These are phyloP conservation scores for Adelges cooleyi DNA, from an alignment of 1,140 invertebrate genomes.

Conservation along the genomic window DNA sequence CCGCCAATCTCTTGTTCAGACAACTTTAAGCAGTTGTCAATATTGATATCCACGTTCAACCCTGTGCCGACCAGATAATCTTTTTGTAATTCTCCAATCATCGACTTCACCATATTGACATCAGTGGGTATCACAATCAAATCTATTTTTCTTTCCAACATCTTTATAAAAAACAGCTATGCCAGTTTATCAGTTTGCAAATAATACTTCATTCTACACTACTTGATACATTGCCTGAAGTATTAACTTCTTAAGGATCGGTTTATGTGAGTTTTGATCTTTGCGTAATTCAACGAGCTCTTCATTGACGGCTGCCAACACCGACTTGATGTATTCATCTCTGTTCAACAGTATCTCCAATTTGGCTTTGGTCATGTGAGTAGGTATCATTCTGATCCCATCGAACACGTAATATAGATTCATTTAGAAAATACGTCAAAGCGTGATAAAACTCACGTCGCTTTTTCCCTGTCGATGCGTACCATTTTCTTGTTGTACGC, in stretches of 20 bases:
- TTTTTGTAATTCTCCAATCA: neutral
- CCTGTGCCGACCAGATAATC: neutral
- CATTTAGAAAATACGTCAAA: no score
- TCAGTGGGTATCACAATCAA: neutral
- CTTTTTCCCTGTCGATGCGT: neutral
- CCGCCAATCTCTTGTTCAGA: neutral
- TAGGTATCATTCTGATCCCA: neutral
- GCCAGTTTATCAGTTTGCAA: neutral
- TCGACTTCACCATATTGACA: neutral
- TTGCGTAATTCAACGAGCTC: neutral
- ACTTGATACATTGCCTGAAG: constrained; percentile 19
- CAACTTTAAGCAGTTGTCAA: neutral
- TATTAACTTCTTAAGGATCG: neutral
- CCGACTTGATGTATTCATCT: neutral
- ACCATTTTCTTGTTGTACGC: neutral
- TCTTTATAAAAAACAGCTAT: neutral
- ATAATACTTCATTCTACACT: neutral
- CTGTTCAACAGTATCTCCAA: neutral
- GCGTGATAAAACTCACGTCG: neutral
- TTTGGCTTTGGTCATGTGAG: neutral
- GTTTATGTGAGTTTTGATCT: neutral
- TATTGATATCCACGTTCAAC: neutral
- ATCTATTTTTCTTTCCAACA: neutral
- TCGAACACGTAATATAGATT: no score
- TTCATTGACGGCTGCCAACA: neutral